Percentiles rank a stretch among this genome's conserved stretches.
phyloP scores from a whole-genome alignment of 2,113 vertebrate species.

The Ciconia maguari region DNA sequence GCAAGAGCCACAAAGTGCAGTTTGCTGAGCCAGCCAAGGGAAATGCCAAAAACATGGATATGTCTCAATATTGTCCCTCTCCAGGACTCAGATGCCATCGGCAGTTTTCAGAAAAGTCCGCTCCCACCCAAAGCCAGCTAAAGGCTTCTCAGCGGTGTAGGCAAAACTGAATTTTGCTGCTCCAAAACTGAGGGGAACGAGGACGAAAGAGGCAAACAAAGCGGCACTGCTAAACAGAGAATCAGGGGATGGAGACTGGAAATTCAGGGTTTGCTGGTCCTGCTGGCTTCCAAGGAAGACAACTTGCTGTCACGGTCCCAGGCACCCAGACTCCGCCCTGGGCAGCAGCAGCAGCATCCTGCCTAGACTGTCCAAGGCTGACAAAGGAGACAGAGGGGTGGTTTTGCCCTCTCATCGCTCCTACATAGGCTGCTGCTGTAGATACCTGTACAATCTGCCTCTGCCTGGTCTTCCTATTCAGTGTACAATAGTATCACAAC shows the following conservation, averaged over 20 bases:
- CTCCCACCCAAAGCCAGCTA: neutral
- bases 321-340: neutral
- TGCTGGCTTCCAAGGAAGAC: neutral
- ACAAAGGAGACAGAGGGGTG: neutral
- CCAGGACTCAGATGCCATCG: neutral
- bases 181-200: neutral
- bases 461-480: neutral
- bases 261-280: neutral
- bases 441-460: neutral
- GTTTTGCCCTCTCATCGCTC: neutral
- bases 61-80: neutral
- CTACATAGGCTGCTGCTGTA: neutral
- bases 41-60: neutral
- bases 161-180: neutral
- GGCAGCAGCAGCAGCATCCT: neutral
- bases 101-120: neutral
- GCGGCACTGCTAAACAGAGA: neutral
- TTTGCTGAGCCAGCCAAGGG: neutral
- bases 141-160: neutral
- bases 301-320: neutral
- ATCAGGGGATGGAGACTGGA: neutral
- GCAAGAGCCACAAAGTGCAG: neutral
- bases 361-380: neutral
- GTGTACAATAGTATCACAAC: too few species aligned
- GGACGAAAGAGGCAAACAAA: neutral